These are phyloP conservation scores for Agonopterix subpropinquella DNA, from an alignment of 2,888 invertebrate genomes.

Conservation along the genomic window DNA sequence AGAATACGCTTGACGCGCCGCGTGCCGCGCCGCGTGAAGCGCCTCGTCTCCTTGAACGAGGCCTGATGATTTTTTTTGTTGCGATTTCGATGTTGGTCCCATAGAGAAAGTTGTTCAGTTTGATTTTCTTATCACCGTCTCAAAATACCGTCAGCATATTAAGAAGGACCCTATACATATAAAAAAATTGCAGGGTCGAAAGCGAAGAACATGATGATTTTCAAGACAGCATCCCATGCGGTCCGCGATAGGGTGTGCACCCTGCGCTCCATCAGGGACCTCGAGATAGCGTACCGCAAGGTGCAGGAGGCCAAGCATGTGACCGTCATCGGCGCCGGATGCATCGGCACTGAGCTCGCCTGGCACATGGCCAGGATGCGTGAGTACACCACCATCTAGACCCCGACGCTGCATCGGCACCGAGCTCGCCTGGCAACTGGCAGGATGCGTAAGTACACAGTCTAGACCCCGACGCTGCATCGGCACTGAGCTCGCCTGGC, in stretches of 20 bases:
- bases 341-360: conserved; percentile 53
- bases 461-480: conserved; percentile 16
- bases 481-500: conserved; percentile 57
- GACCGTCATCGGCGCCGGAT: conserved; percentile 50
- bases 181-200: conserved; percentile 35
- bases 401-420: conserved; percentile 34
- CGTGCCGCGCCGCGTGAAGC: too few species aligned
- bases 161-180: not conserved
- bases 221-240: conserved; percentile 45
- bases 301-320: conserved; percentile 48
- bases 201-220: conserved; percentile 37
- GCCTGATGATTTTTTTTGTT: too few species aligned
- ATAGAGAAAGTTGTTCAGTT: too few species aligned
- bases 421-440: conserved; percentile 56
- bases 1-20: too few species aligned
- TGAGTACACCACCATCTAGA: conserved; percentile 21
- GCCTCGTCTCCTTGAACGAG: too few species aligned
- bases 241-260: conserved; percentile 43
- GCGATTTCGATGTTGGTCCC: too few species aligned
- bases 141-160: too few species aligned
- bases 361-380: conserved; percentile 52
- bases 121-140: too few species aligned
- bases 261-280: conserved; percentile 48
- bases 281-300: conserved; percentile 50
- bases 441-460: conserved; percentile 40